phyloP scores from a whole-genome alignment of 2,113 vertebrate genomes.

The Zosterops japonicus region DNA sequence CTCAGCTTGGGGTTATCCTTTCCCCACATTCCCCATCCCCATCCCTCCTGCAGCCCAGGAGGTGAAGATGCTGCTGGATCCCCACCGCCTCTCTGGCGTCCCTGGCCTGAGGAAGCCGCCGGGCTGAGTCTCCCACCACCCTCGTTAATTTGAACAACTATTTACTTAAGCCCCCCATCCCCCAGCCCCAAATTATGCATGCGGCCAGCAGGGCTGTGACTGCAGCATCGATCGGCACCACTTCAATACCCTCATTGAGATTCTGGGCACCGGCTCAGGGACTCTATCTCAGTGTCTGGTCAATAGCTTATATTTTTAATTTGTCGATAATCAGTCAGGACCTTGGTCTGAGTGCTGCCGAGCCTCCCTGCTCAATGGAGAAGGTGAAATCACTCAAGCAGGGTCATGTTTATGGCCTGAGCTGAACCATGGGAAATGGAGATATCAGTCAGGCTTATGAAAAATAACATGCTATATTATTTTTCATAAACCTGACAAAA shows the following conservation, averaged over 20 bases:
- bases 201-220: conserved; percentile 78
- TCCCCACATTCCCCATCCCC: background rate
- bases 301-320: conserved; percentile 86
- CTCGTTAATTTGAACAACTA: conserved; percentile 16
- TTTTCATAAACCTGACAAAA: conserved; percentile 71
- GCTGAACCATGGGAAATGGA: conserved; percentile 23
- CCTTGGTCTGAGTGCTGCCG: conserved; percentile 70
- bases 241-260: conserved; percentile 89
- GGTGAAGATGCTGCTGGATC: background rate
- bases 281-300: conserved; percentile 83
- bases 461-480: conserved; percentile 46
- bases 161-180: conserved; percentile 30
- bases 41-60: fast-evolving
- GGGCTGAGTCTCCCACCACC: background rate
- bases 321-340: conserved; percentile 81
- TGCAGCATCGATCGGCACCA: conserved; percentile 81
- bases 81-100: background rate
- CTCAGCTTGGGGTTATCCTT: fast-evolving
- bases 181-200: conserved; percentile 72
- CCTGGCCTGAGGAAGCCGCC: background rate
- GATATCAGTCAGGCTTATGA: conserved; percentile 11
- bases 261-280: conserved; percentile 82
- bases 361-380: conserved; percentile 29
- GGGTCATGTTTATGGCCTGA: conserved; percentile 65
- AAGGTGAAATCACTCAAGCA: conserved; percentile 51